Percentiles rank a stretch among this genome's conserved stretches.
phyloP scores from a whole-genome alignment of 2,888 invertebrate species.

The Globia sparganii region DNA sequence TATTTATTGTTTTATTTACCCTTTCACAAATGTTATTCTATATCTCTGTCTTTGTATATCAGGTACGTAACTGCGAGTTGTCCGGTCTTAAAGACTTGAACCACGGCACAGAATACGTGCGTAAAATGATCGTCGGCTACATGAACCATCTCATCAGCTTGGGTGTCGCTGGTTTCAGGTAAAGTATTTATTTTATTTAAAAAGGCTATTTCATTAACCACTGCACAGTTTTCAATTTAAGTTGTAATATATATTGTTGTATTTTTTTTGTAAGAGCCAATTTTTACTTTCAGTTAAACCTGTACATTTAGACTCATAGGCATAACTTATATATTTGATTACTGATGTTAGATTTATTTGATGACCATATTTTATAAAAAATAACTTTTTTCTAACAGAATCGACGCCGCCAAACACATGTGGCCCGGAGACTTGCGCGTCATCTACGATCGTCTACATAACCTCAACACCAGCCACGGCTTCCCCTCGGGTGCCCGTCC shows the following conservation, averaged over 20 bases:
- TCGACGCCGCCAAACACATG: constrained; percentile 95
- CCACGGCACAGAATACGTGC: constrained; percentile 91
- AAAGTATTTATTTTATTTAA: constrained; percentile 22
- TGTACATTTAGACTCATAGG: not conserved
- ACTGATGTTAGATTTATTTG: no score
- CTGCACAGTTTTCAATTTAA: not conserved
- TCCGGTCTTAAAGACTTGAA: constrained; percentile 92
- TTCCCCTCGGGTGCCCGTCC: constrained; percentile 92
- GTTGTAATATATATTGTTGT: not conserved
- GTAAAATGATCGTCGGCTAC: constrained; percentile 91
- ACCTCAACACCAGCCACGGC: constrained; percentile 92
- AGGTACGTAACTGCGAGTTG: constrained; percentile 93
- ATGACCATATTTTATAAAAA: no score
- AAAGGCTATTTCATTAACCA: not conserved
- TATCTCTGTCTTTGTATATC: constrained; percentile 33
- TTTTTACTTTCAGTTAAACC: not conserved
- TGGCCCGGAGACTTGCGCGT: constrained; percentile 93
- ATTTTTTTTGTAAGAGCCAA: not conserved
- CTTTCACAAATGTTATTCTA: not conserved
- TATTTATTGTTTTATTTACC: no score
- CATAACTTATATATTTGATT: no score
- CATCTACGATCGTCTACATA: constrained; percentile 91
- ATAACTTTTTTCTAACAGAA: constrained; percentile 78
- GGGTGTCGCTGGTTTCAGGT: constrained; percentile 96
- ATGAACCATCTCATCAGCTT: constrained; percentile 92